phyloP scores from a whole-genome alignment of 2,797 vertebrate genomes.

The Cyprinodon diabolis region DNA sequence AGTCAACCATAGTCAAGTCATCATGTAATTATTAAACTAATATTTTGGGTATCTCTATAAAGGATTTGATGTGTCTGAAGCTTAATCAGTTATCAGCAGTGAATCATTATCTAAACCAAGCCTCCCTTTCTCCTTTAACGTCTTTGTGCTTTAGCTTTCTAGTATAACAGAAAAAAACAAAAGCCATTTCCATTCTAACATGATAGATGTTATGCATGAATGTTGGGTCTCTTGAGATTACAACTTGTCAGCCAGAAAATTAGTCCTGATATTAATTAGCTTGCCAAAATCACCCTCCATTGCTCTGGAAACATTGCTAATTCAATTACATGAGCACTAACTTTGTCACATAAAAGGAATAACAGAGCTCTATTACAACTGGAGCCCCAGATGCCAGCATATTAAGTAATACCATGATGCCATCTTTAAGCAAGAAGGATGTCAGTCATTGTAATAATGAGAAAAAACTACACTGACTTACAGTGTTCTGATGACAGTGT shows the following conservation, averaged over 20 bases:
- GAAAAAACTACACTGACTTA: conserved; percentile 18
- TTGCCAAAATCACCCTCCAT: conserved; percentile 63
- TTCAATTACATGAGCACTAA: conserved; percentile 68
- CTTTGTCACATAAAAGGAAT: conserved; percentile 71
- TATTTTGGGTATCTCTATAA: neutral
- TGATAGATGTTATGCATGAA: conserved; percentile 51
- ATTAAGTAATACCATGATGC: conserved; percentile 18
- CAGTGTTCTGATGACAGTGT: conserved; percentile 21
- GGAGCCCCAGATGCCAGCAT: conserved; percentile 21
- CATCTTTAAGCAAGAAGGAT: conserved; percentile 23
- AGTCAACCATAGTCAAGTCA: too few species aligned
- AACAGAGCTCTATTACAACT: conserved; percentile 41
- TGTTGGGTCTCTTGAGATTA: conserved; percentile 65
- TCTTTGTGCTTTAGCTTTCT: conserved; percentile 20
- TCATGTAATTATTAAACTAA: neutral
- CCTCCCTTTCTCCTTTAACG: conserved; percentile 32
- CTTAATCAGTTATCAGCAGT: neutral
- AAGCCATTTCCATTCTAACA: conserved; percentile 18
- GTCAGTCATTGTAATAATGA: conserved; percentile 7
- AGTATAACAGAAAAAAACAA: conserved; percentile 27
- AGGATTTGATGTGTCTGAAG: neutral
- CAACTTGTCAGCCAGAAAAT: conserved; percentile 72
- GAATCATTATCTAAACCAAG: too few species aligned
- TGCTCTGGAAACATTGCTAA: conserved; percentile 65
- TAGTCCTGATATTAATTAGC: conserved; percentile 74